Evolutionary conservation across 2,888 invertebrate genomes (phyloP).

Genomic region (Nephrotoma guestfalica): DNA sequence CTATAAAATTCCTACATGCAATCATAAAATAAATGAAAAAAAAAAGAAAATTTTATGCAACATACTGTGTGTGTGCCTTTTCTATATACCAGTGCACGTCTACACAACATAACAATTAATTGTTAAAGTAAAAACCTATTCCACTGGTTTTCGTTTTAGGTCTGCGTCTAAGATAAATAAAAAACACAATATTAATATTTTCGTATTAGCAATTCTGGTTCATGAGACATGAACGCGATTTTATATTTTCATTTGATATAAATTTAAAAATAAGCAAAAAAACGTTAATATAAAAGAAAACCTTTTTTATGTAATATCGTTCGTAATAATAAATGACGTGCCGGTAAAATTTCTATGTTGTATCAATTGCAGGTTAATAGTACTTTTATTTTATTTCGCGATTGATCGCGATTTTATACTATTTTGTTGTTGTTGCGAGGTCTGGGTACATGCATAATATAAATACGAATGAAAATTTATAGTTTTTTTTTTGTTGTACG

Average conservation of each 20-base stretch:
- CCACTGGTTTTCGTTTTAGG: not conserved
- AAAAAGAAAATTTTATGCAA: not conserved
- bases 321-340: conserved; percentile 3
- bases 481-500: not conserved
- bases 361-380: conserved; percentile 4
- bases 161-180: not conserved
- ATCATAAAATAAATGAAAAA: not conserved
- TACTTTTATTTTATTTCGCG: not conserved
- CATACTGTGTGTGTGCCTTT: not conserved
- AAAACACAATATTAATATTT: not conserved
- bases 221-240: conserved; percentile 2
- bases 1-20: not conserved
- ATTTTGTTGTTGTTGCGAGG: not conserved
- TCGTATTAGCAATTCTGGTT: not conserved
- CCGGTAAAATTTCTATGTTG: conserved; percentile 3
- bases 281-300: not conserved
- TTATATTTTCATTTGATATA: not conserved
- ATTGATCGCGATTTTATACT: not conserved
- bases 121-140: not conserved
- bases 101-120: not conserved
- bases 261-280: not conserved
- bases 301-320: not conserved
- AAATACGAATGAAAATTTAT: conserved; percentile 1
- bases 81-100: not conserved
- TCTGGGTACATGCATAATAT: not conserved